Evolutionary conservation across 2,888 invertebrate genomes (phyloP), one percentile per base, ranked within the genome.

Genomic region (Epiblema foenella): DNA sequence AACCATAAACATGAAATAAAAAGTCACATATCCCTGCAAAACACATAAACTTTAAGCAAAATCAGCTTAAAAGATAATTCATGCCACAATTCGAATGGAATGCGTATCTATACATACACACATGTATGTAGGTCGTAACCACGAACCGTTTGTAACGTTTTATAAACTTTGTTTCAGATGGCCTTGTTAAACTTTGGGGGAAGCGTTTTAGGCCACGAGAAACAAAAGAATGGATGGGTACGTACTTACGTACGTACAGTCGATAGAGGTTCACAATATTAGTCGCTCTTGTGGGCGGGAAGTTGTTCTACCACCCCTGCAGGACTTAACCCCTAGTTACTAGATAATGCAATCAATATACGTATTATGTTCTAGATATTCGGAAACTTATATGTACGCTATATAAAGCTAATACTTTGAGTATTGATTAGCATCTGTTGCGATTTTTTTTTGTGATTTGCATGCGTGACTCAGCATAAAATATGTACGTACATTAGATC

Each of bases 1-100:
- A 83, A 82, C 80, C 85, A 82, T 86, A 84, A 86, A 85, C 84
- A 83, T 86, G 83, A 87, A 87, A 86, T 85, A 85, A 86, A 85
- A 87, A 82, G 81, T 85, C 74, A 73, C 68, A 73, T 66, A 64
- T 81, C 54, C 81, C 82, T 82, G 78, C 80, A 85, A 77, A 84
- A 79, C 81, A 83, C 83, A 69, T 69, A 81, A 86, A 86, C 78
- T 85, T 85, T 81, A 82, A 86, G 85, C 85, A 83, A 86, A 84
- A 86, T 82, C 85, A 83, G 79, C 80, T 78, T 80, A 80, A 84
- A 84, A 85, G 83, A 84, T 84, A 83, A 84, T 83, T 85, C 85
- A 83, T 84, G 81, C 81, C 80, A 79, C 85, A 85, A 85, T 81
- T 87, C 83, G 80, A 83, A 79, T 73, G 68, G 75, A 72, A 65